These are phyloP conservation scores for Petrolisthes cinctipes DNA, from an alignment of 2,888 invertebrate species.

Conservation along the genomic window DNA sequence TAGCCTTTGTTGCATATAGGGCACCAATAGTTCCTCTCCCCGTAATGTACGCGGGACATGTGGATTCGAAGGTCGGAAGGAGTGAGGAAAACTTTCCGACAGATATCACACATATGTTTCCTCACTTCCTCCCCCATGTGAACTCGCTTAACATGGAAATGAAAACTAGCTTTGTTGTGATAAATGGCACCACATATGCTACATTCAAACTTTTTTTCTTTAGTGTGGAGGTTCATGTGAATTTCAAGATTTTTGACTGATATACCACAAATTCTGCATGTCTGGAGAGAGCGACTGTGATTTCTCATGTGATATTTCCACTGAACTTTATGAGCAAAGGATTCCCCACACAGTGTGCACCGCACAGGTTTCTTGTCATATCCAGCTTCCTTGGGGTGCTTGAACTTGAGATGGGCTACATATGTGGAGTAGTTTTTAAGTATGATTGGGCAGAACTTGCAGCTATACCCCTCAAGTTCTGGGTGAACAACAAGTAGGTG, in stretches of 20 bases:
- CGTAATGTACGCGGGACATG: conserved; percentile 55
- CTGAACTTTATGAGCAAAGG: conserved; percentile 52
- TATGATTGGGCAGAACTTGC: conserved; percentile 44
- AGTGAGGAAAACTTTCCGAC: conserved; percentile 48
- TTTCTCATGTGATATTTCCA: conserved; percentile 57
- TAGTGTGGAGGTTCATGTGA: conserved; percentile 58
- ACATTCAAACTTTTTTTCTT: conserved; percentile 53
- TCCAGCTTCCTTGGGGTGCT: conserved; percentile 52
- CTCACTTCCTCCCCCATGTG: conserved; percentile 51
- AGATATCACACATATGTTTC: conserved; percentile 46
- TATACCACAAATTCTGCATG: conserved; percentile 49
- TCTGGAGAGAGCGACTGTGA: conserved; percentile 36
- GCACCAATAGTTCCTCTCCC: conserved; percentile 58
- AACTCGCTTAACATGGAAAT: conserved; percentile 55
- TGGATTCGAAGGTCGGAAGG: conserved; percentile 54
- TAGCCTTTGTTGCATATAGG: conserved; percentile 54
- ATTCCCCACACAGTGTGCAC: conserved; percentile 50
- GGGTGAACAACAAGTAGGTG: conserved; percentile 49
- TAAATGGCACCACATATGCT: conserved; percentile 48
- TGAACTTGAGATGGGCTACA: conserved; percentile 51
- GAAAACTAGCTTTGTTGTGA: conserved; percentile 53
- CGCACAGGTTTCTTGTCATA: conserved; percentile 49
- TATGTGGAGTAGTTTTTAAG: conserved; percentile 56
- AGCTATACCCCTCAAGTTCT: conserved; percentile 46
- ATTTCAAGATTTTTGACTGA: conserved; percentile 39